Evolutionary conservation across 2,797 vertebrate species (phyloP), one percentile per base, ranked within the genome.

Genomic region (Sebastes matsubarae): DNA sequence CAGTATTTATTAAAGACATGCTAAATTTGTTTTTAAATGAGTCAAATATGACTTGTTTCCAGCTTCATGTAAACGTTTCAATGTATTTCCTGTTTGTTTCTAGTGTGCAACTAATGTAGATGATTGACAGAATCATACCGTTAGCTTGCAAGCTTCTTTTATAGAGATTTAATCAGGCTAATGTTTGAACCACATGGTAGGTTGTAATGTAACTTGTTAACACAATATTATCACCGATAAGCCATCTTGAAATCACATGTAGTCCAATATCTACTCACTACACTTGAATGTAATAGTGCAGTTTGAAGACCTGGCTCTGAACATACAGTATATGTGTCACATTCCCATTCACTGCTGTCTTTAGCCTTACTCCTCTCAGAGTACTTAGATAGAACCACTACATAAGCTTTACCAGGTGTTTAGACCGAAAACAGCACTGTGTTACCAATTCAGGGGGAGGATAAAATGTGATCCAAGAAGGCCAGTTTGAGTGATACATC

Each of bases 1-100:
- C 69, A 89, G 87, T 93, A 90, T 90, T 92, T 90, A 89, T 91
- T 79, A 22, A 72, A 42, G 46, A 73, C 32, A 68, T 67, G 27
- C 16, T 71, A 72, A 42, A 25, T 64, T 68, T 16, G 55, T 57
- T 77, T 68, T 55, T 78, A 69, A 68, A 46, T 50, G 22, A 55
- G n/a, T 75, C 20, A 16, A 54, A 32, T 72, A 46, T 30, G 36
- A 82, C 52, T 74, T 65, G 24, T 68, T 67, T 72, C 75, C 65
- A 70, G 69, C 61, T 70, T 75, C 58, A 76, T 24, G 36, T 59
- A 24, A 34, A 80, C 11, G 29, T 18, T 76, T 75, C 30, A 18
- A 6, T 71, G 7, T 57, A 55, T 50, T 79, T 73, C 7, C 20
- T 67, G n/a, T 85, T 63, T 69, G 52, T 82, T 71, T 70, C 11